Base-by-base conservation (phyloP, 2,113 vertebrate genomes). In the Parotia lawesii region DNA sequence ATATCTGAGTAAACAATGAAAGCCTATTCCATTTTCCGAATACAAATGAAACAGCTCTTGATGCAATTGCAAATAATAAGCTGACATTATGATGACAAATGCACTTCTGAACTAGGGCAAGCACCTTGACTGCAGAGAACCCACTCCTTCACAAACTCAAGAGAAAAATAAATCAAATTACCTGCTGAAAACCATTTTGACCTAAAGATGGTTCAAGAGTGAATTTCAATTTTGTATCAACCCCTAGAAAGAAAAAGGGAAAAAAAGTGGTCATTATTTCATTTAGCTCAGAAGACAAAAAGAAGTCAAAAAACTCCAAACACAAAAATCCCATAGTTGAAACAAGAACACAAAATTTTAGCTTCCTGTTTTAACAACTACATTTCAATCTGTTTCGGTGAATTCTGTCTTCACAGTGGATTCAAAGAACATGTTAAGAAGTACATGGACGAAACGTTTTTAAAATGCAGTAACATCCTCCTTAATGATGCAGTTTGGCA, bases 141-240 rank as follows among this genome's bases (percentile, higher is more conserved):
- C 4, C 42, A 57, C 15, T n/a, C 23, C 40, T 88, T 83, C 64
- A 71, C 24, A 65, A 87, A 94, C 64, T 50, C 42, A 38, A 80
- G 56, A 72, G 83, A 87, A 93, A 80, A 95, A 94, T 62, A 31
- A 91, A 81, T 45, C 53, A 78, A 60, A 89, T 98, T 97, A 99
- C 99, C 99, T 99, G 99, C 96, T 99, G 99, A 98, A 99, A 99
- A 76, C 99, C 99, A 96, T 99, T 99, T 95, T 99, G 99, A 85
- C 99, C 99, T 95, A 99, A 95, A 54, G 98, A 99, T 11, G 99
- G 99, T 73, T 99, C 99, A 79, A 99, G 98, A 90, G 99, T 99
- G 79, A 99, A 99, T 96, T 99, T 99, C 97, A 99, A 96, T 94
- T 99, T 98, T 31, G 99, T 99, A 96, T 99, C 99, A 77, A 99